Base-by-base conservation (phyloP, 2,888 invertebrate genomes). In the Meghimatium bilineatum region DNA sequence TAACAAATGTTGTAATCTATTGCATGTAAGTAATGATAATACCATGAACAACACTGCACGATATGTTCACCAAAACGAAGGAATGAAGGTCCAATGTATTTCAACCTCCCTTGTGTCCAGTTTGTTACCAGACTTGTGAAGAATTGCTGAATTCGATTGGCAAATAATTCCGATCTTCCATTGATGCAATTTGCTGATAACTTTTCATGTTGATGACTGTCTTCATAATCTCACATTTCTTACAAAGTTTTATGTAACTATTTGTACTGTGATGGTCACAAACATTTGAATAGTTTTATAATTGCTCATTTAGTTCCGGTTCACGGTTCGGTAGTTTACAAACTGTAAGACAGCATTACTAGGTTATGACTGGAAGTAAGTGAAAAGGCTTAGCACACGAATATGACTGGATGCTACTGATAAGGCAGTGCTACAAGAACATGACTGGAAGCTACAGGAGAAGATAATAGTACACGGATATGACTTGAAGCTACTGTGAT, bases 141-240 rank as follows among this genome's bases (percentile, higher is more conserved):
- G 78, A 83, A 83, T 71, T 77, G 83, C 83, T 83, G 83, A 83
- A 60, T 77, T 71, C 26, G n/a, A 78, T 83, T 63, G 69, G 83
- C 83, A 83, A 86, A 83, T 86, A 86, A 83, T 79, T 77, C 75
- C 56, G 86, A 86, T 86, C 86, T 86, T 86, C 86, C 86, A 86
- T 76, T 74, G 80, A 82, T 83, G 83, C 82, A 83, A 83, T 69
- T 83, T 86, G 83, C 85, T 85, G 85, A 85, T 86, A 76, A 84
- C 66, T 80, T 82, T 77, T 82, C 75, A 82, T 82, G 75, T 76
- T 82, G 76, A 66, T 82, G 36, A 76, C 69, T 20, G 20, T 72
- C 63, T 74, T 81, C 56, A n/a, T 44, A n/a, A 29, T 44, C 12
- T 74, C 74, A 74, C 44, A 23, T 74, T 81, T 63, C 29, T 66